phyloP scores from a whole-genome alignment of 1,140 invertebrate genomes.

The Drosophila azteca region DNA sequence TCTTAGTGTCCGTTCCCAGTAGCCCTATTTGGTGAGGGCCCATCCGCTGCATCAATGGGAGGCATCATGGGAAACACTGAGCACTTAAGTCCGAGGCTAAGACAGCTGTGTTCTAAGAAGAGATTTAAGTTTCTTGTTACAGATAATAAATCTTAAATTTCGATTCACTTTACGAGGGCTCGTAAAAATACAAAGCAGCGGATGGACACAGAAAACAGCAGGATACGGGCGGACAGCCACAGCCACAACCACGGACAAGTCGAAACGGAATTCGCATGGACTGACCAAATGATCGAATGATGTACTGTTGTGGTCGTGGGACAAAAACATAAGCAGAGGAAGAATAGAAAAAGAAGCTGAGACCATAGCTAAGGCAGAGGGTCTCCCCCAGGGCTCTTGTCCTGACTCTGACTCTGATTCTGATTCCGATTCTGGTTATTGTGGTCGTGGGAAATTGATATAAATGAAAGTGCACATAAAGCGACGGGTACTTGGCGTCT shows the following conservation, averaged over 20 bases:
- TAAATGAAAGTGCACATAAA: constrained; percentile 73
- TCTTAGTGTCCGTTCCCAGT: too few species aligned
- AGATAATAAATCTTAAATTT: constrained; percentile 81
- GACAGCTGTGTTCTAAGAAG: constrained; percentile 18
- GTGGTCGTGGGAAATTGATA: constrained; percentile 64
- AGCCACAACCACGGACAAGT: too few species aligned
- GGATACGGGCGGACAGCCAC: constrained; percentile 16
- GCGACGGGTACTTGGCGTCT: constrained; percentile 35
- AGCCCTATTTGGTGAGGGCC: constrained; percentile 6
- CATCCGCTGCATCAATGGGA: background rate
- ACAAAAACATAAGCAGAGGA: constrained; percentile 49
- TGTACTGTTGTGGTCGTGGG: constrained; percentile 35
- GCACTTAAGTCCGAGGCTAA: constrained; percentile 13
- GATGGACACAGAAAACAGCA: constrained; percentile 31
- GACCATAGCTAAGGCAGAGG: background rate
- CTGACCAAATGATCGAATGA: constrained; percentile 58
- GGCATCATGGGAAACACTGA: too few species aligned
- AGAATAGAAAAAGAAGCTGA: constrained; percentile 10
- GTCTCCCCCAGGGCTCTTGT: background rate
- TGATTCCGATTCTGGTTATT: constrained; percentile 1
- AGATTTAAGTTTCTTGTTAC: constrained; percentile 67
- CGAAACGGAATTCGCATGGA: constrained; percentile 19
- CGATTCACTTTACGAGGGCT: constrained; percentile 69
- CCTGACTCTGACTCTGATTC: constrained; percentile 1
- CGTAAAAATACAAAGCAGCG: constrained; percentile 66